Evolutionary conservation across 2,113 vertebrate species (phyloP).

Genomic region (Rhinolophus sinicus): DNA sequence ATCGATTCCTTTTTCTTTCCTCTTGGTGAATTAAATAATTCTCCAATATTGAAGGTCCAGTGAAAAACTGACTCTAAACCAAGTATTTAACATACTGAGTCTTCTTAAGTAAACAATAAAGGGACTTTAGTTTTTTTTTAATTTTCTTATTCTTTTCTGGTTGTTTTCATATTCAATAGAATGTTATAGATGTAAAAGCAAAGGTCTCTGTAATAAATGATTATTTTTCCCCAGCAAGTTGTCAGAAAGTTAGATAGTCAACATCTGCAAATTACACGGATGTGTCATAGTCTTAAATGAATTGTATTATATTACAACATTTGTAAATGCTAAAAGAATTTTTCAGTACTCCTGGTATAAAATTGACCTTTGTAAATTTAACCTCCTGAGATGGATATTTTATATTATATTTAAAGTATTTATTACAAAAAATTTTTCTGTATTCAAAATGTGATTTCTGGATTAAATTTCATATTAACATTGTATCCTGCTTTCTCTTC

Average conservation of each 20-base stretch:
- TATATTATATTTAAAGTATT: not conserved
- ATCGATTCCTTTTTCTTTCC: not conserved
- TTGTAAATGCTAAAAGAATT: constrained; percentile 82
- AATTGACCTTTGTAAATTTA: constrained; percentile 37
- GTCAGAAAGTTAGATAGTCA: constrained; percentile 83
- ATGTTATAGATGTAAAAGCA: constrained; percentile 83
- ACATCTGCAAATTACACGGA: constrained; percentile 83
- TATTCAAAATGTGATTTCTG: not conserved
- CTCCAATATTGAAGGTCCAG: not conserved
- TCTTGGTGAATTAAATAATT: constrained; percentile 33
- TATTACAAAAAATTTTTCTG: not conserved
- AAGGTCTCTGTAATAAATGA: constrained; percentile 79
- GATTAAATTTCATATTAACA: not conserved
- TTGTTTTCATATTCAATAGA: constrained; percentile 80
- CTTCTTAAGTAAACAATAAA: constrained; percentile 29
- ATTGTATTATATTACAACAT: constrained; percentile 79
- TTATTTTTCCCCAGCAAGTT: constrained; percentile 81
- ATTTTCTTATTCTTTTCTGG: constrained; percentile 78
- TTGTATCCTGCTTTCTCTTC: not conserved
- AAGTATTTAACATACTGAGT: not conserved
- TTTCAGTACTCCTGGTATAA: not conserved
- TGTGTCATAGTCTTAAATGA: constrained; percentile 82
- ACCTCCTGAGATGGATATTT: not conserved
- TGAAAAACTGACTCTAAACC: constrained; percentile 21
- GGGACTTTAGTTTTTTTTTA: not conserved